A percentile compares a stretch with the other conserved stretches of the same genome.
Conservation (phyloP, 2,888 invertebrate genomes). For the Tubiluchus corallicola region DNA sequence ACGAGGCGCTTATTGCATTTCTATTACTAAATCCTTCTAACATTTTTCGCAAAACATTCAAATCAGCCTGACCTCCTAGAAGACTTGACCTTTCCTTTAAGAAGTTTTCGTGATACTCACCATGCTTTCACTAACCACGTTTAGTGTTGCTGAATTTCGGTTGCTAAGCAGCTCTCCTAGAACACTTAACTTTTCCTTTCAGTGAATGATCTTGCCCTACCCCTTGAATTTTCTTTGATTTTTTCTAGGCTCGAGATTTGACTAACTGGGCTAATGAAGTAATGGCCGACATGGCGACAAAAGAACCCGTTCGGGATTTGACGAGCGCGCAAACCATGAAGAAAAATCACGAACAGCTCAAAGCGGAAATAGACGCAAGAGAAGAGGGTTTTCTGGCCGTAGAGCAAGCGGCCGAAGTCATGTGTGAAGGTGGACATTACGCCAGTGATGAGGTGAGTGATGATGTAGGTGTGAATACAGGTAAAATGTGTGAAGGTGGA, state of each 20-base stretch:
- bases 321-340: conserved; percentile 58
- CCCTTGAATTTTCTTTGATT: conserved; percentile 2
- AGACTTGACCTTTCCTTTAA: no score
- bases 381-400: conserved; percentile 57
- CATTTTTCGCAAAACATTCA: no score
- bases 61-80: no score
- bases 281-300: conserved; percentile 52
- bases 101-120: no score
- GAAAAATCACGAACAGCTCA: conserved; percentile 60
- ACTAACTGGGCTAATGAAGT: conserved; percentile 68
- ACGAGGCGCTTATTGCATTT: no score
- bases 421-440: conserved; percentile 68
- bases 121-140: conserved; percentile 4
- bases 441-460: conserved; percentile 35
- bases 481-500: no score
- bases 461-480: no score
- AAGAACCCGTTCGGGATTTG: conserved; percentile 50
- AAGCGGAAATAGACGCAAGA: conserved; percentile 69
- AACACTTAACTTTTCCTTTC: no score
- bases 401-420: conserved; percentile 53
- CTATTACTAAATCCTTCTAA: no score
- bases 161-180: neutral
- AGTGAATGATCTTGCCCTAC: neutral
- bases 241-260: conserved; percentile 52
- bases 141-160: neutral